Evolutionary conservation across 1,140 invertebrate species (phyloP).

Genomic region (Olivierus martensii): DNA sequence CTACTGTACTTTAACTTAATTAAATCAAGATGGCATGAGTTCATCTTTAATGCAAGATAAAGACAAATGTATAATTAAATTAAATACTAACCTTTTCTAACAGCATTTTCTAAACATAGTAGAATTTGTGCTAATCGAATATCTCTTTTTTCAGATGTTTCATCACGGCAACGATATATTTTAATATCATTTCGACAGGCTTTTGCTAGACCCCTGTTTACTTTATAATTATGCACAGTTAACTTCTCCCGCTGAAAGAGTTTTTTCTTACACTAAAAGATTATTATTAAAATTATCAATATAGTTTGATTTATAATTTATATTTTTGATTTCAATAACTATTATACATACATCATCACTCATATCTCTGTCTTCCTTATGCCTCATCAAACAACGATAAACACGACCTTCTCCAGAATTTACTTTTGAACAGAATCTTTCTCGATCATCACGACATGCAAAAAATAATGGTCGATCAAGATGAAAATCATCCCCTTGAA

Average conservation of each 20-base stretch:
- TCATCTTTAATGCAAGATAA: no score
- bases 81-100: conserved; percentile 44
- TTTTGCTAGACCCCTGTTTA: conserved; percentile 71
- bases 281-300: background rate
- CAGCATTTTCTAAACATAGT: conserved; percentile 75
- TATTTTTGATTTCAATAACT: background rate
- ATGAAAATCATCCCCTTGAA: conserved; percentile 76
- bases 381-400: conserved; percentile 81
- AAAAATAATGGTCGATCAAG: conserved; percentile 78
- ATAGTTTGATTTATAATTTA: background rate
- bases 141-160: conserved; percentile 55
- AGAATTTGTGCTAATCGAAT: conserved; percentile 79
- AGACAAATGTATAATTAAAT: no score
- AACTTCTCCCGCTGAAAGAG: conserved; percentile 69
- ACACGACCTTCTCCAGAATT: conserved; percentile 51
- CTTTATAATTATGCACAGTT: conserved; percentile 78
- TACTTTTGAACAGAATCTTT: conserved; percentile 39
- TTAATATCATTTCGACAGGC: conserved; percentile 84
- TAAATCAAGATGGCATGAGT: no score
- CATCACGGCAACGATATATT: conserved; percentile 52
- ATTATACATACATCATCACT: conserved; percentile 31
- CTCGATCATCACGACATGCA: conserved; percentile 73
- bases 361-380: conserved; percentile 60
- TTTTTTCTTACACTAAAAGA: conserved; percentile 58
- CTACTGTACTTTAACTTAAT: no score